Evolutionary conservation across 1,140 invertebrate species (phyloP).

Genomic region (Zaprionus capensis): DNA sequence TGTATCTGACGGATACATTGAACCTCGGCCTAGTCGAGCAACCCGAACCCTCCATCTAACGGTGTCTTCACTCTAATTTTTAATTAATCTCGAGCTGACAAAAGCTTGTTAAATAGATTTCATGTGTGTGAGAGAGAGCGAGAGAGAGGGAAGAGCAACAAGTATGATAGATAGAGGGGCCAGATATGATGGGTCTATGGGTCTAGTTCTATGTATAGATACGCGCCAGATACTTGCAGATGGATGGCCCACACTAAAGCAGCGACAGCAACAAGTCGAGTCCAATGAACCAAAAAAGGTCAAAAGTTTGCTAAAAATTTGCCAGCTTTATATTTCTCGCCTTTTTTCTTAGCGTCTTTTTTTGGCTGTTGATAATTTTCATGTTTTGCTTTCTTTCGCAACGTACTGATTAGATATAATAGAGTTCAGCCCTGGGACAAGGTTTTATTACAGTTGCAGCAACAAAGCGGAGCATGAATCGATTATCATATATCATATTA

Average conservation of each 20-base stretch:
- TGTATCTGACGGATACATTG: slow-evolving; percentile 70
- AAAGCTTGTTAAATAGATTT: slow-evolving; percentile 58
- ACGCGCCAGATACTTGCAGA: slow-evolving; percentile 45
- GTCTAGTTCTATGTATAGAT: slow-evolving; percentile 43
- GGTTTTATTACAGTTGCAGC: neutral
- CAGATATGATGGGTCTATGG: slow-evolving; percentile 26
- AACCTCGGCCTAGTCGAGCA: slow-evolving; percentile 43
- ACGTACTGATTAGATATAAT: slow-evolving; percentile 54
- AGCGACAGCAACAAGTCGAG: slow-evolving; percentile 34
- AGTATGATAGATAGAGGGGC: slow-evolving; percentile 69
- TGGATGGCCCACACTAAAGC: slow-evolving; percentile 38
- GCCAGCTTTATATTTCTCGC: slow-evolving; percentile 16
- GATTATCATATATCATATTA: slow-evolving; percentile 16
- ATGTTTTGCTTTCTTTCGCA: slow-evolving; percentile 30
- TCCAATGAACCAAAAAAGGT: slow-evolving; percentile 76
- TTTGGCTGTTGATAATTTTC: slow-evolving; percentile 24
- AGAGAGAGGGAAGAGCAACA: slow-evolving; percentile 39
- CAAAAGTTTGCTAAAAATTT: slow-evolving; percentile 66
- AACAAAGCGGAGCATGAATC: slow-evolving; percentile 2
- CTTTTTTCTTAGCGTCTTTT: slow-evolving; percentile 15
- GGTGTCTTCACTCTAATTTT: slow-evolving; percentile 67
- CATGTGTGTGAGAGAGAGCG: slow-evolving; percentile 9
- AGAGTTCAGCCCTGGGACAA: slow-evolving; percentile 19
- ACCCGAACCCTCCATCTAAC: slow-evolving; percentile 36
- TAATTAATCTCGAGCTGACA: slow-evolving; percentile 63